phyloP scores from a whole-genome alignment of 2,797 vertebrate species.

The Anableps anableps region DNA sequence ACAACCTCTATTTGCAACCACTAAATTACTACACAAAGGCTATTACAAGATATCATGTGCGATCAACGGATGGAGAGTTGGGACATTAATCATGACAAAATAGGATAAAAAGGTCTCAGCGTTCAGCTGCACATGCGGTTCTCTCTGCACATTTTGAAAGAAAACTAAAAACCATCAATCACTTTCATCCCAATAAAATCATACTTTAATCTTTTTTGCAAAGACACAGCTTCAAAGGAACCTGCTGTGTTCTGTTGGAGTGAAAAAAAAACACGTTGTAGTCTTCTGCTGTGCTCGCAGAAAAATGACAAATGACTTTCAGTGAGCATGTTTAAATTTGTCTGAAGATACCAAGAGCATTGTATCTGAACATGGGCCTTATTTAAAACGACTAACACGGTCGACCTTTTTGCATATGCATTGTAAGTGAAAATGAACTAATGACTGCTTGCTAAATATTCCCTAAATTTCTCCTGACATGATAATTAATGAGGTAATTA shows the following conservation, averaged over 20 bases:
- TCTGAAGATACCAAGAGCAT: conserved; percentile 31
- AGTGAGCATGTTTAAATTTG: conserved; percentile 37
- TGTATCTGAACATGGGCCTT: conserved; percentile 58
- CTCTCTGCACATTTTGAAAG: conserved; percentile 8
- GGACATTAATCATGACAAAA: conserved; percentile 57
- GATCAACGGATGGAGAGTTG: conserved; percentile 36
- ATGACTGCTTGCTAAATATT: conserved; percentile 77
- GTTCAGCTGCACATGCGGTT: conserved; percentile 1
- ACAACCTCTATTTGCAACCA: conserved; percentile 25
- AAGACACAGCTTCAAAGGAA: background rate
- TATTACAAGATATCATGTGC: conserved; percentile 54
- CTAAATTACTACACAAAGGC: conserved; percentile 51
- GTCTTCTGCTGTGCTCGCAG: conserved; percentile 26
- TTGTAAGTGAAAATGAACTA: conserved; percentile 78
- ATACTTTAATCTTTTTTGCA: background rate
- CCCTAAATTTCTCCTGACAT: conserved; percentile 57
- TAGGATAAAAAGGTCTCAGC: conserved; percentile 17
- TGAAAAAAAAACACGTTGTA: conserved; percentile 1
- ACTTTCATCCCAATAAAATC: conserved; percentile 3
- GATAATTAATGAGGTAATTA: conserved; percentile 82
- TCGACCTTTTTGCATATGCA: conserved; percentile 71
- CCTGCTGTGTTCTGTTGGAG: conserved; percentile 1
- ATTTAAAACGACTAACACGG: conserved; percentile 67
- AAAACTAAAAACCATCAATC: conserved; percentile 3
- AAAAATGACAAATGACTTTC: conserved; percentile 61